Evolutionary conservation across 2,888 invertebrate genomes (phyloP), one percentile per base, ranked within the genome.

Genomic region (Noctua pronuba): DNA sequence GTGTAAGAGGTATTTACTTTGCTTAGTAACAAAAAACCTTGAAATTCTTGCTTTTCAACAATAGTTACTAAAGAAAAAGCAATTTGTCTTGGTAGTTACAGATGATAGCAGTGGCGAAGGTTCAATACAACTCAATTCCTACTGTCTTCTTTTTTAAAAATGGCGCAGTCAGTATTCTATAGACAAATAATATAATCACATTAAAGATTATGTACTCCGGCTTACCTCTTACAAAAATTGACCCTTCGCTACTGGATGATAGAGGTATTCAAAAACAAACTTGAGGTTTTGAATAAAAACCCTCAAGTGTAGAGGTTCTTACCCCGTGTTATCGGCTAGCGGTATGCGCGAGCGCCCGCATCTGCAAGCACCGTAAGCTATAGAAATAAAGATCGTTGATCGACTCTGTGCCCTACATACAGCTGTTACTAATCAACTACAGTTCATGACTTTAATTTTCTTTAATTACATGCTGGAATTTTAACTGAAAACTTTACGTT

Each of bases 261-360:
- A 55, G 52, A n/a, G n/a, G 52, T 24, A 35, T n/a, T 49, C 1
- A 79, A 52, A 81, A 35, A 67, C 24, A 62, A 65, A n/a, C 44
- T 16, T n/a, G 21, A 28, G 10, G 35, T 65, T 77, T 67, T 49
- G 46, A 74, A 72, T 31, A 24, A 11, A 58, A 71, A 71, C 55
- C 65, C 66, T 80, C 65, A 86, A 84, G 78, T 83, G 21, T 69
- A 82, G 68, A 89, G 92, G 92, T 92, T 92, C 92, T 92, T 93
- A 91, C 88, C 90, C 88, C 81, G 77, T 16, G 85, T 89, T 91
- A 91, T 92, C 93, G 80, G 76, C 79, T 91, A 92, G 89, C 93
- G 92, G 92, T 90, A 88, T 89, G 88, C 85, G 88, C 75, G 44
- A 64, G 55, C 89, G 77, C 94, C 94, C 94, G 94, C 94, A 94